Base-by-base conservation (phyloP, 2,113 vertebrate genomes). In the Miniopterus natalensis region DNA sequence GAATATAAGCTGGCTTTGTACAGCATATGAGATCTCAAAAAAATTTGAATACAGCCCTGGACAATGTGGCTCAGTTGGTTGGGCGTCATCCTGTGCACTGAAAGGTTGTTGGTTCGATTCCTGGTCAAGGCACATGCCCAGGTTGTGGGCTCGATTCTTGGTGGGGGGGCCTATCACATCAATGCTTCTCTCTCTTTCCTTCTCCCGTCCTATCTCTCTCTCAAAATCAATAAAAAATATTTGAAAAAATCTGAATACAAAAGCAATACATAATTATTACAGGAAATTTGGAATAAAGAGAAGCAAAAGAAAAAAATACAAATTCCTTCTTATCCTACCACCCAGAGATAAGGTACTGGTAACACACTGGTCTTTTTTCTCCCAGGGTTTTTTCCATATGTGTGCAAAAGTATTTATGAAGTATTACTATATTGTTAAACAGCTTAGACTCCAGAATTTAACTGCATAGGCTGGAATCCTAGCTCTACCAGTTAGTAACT, bases 281-380 rank as follows among this genome's bases (percentile, higher is more conserved):
- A 57, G 65, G 18, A 70, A 61, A 91, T 89, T 85, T 88, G 61
- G 66, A 91, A 96, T 61, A 89, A 81, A 84, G 51, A 87, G 94
- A 92, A 80, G 40, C 36, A 84, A 92, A 84, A 90, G n/a, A 86
- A 93, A 75, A 78, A 90, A 77, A 78, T 36, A 66, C 49, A 13
- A 77, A 49, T 93, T 84, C 21, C 29, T 71, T 90, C 31, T 15
- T 93, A 10, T 80, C n/a, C 51, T 85, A 59, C 45, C n/a, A 42
- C 45, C 47, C 18, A 91, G 86, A 84, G 75, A 90, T 36, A 92
- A 94, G 61, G 77, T 55, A 42, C 51, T 23, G 55, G 70, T 45
- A 80, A 53, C 23, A 84, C 21, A 53, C 21, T 68, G 75, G 3
- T 66, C 2, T 70, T 90, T 73, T 84, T n/a, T 57, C 21, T 88